Evolutionary conservation across 2,888 invertebrate genomes (phyloP), one percentile per base, ranked within the genome.

Genomic region (Oeneis ivallda): DNA sequence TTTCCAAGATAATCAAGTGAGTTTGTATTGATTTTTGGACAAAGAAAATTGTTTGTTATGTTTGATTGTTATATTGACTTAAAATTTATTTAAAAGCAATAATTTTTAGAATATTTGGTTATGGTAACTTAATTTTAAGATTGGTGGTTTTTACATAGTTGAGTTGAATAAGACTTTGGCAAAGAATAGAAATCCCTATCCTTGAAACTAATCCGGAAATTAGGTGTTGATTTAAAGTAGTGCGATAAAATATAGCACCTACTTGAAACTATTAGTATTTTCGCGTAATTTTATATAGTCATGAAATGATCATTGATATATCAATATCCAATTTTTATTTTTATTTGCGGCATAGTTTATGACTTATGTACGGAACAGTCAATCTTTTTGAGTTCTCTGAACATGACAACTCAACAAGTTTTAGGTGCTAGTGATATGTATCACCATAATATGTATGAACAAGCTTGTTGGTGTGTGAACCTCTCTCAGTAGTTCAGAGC

Each of bases 1-100:
- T 79, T 86, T 92, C 74, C 89, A 92, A 81, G 89, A 92, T 74
- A 91, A 92, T 73, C 92, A 92, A 83, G 92, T 88, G 74, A 81
- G 85, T 85, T 77, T 76, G 43, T 75, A 71, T 75, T 72, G 73
- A 74, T 73, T 74, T 73, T 70, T 57, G 32, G 26, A 62, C 53
- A 49, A 56, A 60, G 56, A 53, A 54, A 58, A 63, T 68, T 69
- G 56, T 66, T 61, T 60, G 43, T 39, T 50, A 32, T 58, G 9
- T 10, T 53, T 43, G 61, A 56, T 43, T 45, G 54, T 52, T 54
- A 26, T 66, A 64, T 53, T 50, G 32, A 65, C 63, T 66, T 49
- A 65, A 34, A 68, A 62, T 53, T 10, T 13, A 15, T 43, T 9
- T n/a, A 34, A n/a, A n/a, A 7, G 26, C n/a, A 32, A 4, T 54